A percentile compares a stretch with the other conserved stretches of the same genome.
phyloP scores from a whole-genome alignment of 2,797 vertebrate genomes.

The Ispidina picta region DNA sequence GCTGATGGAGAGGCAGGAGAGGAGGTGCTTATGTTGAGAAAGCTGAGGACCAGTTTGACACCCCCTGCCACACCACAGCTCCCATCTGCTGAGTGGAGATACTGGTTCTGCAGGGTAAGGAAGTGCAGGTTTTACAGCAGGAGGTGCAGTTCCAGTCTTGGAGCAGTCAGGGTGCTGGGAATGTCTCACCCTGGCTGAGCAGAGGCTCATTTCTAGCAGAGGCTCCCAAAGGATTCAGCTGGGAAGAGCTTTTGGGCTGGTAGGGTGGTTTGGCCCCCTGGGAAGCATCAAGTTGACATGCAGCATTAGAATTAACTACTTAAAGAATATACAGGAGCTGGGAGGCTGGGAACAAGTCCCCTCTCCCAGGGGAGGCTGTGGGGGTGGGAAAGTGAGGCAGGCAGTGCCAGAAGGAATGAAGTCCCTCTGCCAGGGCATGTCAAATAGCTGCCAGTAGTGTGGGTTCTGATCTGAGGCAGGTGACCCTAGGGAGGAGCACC shows the following conservation, averaged over 20 bases:
- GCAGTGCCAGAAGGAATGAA: background rate
- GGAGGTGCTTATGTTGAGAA: background rate
- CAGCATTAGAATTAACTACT: conserved; percentile 37
- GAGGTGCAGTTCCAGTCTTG: background rate
- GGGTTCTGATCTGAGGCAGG: background rate
- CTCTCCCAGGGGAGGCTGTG: background rate
- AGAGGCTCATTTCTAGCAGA: background rate
- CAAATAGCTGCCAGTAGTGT: fast-evolving
- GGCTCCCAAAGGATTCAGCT: background rate
- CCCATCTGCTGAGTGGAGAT: fast-evolving
- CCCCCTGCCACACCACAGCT: background rate
- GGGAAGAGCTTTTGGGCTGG: background rate
- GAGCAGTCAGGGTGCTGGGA: background rate
- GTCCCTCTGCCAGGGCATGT: background rate
- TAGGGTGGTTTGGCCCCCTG: background rate
- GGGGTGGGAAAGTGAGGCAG: background rate
- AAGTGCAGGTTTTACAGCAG: background rate
- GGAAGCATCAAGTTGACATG: background rate
- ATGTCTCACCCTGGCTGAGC: background rate
- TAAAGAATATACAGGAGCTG: background rate
- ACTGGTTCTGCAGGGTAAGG: background rate
- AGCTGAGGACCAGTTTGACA: background rate
- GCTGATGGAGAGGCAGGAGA: background rate
- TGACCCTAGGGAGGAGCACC: background rate
- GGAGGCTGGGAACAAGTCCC: background rate